A percentile compares a stretch with the other conserved stretches of the same genome.
phyloP scores from a whole-genome alignment of 2,888 invertebrate genomes.

The Drosophila silvestris region DNA sequence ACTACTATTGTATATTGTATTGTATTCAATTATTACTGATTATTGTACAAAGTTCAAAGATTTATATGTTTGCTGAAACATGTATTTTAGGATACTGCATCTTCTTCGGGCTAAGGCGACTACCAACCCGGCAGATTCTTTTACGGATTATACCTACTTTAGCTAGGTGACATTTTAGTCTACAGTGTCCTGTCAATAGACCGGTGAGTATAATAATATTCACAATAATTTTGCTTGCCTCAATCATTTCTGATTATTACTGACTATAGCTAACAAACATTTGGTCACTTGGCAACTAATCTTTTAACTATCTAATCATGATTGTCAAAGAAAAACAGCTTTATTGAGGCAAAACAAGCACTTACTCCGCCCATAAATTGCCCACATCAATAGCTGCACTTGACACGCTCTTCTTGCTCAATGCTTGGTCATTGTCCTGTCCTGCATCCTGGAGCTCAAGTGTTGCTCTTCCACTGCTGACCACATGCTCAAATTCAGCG shows the following conservation, averaged over 20 bases:
- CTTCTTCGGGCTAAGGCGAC: too few relatives aligned
- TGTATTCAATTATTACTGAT: not conserved
- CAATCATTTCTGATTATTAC: not conserved
- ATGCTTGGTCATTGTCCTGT: constrained; percentile 26
- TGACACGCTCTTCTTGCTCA: constrained; percentile 11
- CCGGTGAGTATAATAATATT: not conserved
- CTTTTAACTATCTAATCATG: constrained; percentile 2
- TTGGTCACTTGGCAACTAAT: not conserved
- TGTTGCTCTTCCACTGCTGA: constrained; percentile 51
- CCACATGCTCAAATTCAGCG: constrained; percentile 67
- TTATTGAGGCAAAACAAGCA: constrained; percentile 2
- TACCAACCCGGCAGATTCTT: not conserved
- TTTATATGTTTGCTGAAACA: not conserved
- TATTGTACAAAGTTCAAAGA: not conserved
- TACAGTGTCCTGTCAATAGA: not conserved
- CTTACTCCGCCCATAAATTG: not conserved
- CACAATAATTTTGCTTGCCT: not conserved
- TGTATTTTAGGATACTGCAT: too few relatives aligned
- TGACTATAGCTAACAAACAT: too few relatives aligned
- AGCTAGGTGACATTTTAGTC: not conserved
- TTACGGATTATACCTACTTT: not conserved
- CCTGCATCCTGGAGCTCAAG: constrained; percentile 41
- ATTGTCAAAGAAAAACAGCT: constrained; percentile 6
- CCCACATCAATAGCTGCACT: constrained; percentile 5
- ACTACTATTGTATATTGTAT: not conserved